A percentile compares a stretch with the other conserved stretches of the same genome.
phyloP scores from a whole-genome alignment of 1,140 invertebrate genomes.

The Samia ricini region DNA sequence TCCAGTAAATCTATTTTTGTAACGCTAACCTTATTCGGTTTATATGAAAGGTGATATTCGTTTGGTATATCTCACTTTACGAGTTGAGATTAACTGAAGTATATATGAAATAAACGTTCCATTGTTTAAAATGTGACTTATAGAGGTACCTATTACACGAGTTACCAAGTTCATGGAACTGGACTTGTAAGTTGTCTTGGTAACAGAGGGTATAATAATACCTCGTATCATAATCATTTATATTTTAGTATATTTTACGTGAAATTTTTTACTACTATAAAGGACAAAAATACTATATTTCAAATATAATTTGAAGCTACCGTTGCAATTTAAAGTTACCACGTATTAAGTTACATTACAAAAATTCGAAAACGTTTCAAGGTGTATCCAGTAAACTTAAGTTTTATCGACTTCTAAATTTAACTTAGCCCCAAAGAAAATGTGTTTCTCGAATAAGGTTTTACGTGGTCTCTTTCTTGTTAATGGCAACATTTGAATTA shows the following conservation, averaged over 20 bases:
- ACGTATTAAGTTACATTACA: no score
- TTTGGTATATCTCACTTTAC: not conserved
- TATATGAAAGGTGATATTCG: not conserved
- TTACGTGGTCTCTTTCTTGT: no score
- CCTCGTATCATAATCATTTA: not conserved
- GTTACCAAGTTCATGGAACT: slow-evolving; percentile 10
- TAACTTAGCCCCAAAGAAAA: not conserved
- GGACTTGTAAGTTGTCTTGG: not conserved
- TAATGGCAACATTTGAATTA: no score
- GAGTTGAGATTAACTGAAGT: not conserved
- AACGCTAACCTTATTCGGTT: not conserved
- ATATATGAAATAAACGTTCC: slow-evolving; percentile 21
- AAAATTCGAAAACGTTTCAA: no score
- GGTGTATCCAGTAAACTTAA: no score
- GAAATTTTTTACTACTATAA: not conserved
- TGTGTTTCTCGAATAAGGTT: not conserved
- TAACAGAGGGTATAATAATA: not conserved
- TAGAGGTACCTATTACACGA: slow-evolving; percentile 3
- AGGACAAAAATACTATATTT: not conserved
- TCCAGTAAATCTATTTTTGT: not conserved
- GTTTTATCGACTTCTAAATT: no score
- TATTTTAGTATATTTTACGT: not conserved
- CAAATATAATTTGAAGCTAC: not conserved
- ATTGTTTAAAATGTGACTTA: slow-evolving; percentile 19
- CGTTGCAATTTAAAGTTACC: not conserved